Evolutionary conservation across 2,888 invertebrate species (phyloP).

Genomic region (Dichetophora obliterata): DNA sequence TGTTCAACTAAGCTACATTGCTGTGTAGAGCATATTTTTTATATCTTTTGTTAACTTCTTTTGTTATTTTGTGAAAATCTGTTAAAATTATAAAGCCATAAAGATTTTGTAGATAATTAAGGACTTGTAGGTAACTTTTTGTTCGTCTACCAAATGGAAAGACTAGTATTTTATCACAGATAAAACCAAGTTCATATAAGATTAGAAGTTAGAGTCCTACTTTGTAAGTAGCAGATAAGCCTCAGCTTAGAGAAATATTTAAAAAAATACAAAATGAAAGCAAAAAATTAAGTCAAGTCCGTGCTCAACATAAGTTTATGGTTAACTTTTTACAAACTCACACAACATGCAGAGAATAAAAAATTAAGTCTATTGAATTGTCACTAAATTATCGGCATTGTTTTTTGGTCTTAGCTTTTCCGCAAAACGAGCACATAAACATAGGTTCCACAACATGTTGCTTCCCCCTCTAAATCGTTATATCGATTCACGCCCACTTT

Average conservation of each 20-base stretch:
- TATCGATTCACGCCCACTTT: background rate
- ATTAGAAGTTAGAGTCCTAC: no score
- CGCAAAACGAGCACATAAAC: background rate
- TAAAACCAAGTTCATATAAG: no score
- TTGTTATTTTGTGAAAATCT: slow-evolving; percentile 4
- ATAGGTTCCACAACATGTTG: slow-evolving; percentile 1
- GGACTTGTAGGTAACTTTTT: no score
- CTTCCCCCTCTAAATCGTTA: background rate
- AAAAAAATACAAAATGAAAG: no score
- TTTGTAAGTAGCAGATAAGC: no score
- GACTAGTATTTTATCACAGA: no score
- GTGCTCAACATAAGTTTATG: no score
- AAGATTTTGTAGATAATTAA: slow-evolving; percentile 7
- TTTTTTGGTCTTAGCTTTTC: background rate
- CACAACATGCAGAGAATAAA: background rate
- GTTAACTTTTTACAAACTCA: background rate
- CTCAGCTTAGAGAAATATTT: no score
- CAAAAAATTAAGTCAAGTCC: no score
- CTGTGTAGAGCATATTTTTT: background rate
- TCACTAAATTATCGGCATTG: slow-evolving; percentile 9
- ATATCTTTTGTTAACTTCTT: background rate
- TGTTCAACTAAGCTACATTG: background rate
- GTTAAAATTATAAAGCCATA: slow-evolving; percentile 15
- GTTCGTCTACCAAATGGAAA: no score
- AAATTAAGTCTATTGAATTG: background rate